Conservation (phyloP, 1,140 invertebrate genomes). For the Trachymyrmex septentrionalis region DNA sequence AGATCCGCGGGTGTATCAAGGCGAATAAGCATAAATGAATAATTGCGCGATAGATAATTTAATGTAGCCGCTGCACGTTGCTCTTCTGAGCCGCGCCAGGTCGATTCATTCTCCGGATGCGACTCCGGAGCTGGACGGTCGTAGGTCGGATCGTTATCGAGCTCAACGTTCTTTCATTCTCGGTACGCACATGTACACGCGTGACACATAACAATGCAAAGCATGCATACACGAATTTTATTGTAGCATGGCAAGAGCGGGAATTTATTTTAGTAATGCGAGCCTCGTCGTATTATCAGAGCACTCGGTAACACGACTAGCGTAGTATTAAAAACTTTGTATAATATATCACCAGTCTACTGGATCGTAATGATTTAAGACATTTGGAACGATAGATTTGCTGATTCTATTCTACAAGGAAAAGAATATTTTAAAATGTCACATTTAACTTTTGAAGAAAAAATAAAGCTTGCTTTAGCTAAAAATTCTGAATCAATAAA, state of each 20-base stretch:
- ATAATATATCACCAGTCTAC: not conserved
- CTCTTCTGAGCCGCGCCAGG: slow-evolving; percentile 59
- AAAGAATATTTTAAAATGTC: too few species aligned
- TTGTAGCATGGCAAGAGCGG: slow-evolving; percentile 8
- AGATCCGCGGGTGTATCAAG: slow-evolving; percentile 84
- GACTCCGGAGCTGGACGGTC: slow-evolving; percentile 51
- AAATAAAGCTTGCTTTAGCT: not conserved
- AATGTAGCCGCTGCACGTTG: slow-evolving; percentile 78
- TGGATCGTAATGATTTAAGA: not conserved
- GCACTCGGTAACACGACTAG: not conserved
- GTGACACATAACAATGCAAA: slow-evolving; percentile 41
- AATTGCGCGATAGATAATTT: slow-evolving; percentile 85
- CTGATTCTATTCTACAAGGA: not conserved
- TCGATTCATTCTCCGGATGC: slow-evolving; percentile 60
- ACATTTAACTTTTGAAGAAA: not conserved
- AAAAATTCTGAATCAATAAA: not conserved
- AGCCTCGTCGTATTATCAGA: not conserved
- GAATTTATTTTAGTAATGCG: slow-evolving; percentile 37
- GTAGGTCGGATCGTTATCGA: slow-evolving; percentile 62
- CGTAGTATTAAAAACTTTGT: not conserved
- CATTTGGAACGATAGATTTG: not conserved
- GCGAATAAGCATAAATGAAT: slow-evolving; percentile 87
- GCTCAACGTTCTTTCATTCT: slow-evolving; percentile 67
- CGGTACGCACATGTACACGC: slow-evolving; percentile 36
- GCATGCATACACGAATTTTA: slow-evolving; percentile 16